These are phyloP conservation scores for Poeciliopsis turrubarensis DNA, from an alignment of 2,113 vertebrate species.

Conservation along the genomic window DNA sequence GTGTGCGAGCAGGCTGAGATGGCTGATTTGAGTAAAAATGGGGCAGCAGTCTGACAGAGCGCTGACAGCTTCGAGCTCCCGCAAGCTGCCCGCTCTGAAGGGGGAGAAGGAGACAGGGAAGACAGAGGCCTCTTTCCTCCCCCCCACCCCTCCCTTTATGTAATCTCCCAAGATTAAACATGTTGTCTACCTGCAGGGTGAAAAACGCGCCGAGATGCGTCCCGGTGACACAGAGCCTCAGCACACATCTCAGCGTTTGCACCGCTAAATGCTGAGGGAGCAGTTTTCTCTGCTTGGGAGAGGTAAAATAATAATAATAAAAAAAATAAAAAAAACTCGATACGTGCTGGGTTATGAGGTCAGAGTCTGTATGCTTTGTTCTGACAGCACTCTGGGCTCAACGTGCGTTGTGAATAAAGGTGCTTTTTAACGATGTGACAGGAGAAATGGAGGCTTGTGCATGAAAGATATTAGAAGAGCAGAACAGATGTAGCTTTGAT, in stretches of 20 bases:
- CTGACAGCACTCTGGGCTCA: conserved; percentile 30
- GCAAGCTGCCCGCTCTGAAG: conserved; percentile 45
- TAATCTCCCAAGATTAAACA: conserved; percentile 75
- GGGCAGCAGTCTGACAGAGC: conserved; percentile 50
- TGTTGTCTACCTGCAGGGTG: conserved; percentile 62
- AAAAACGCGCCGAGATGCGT: conserved; percentile 56
- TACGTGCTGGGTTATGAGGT: conserved; percentile 41
- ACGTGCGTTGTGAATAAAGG: conserved; percentile 34
- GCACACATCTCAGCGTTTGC: conserved; percentile 47
- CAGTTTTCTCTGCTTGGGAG: conserved; percentile 19
- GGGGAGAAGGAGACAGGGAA: conserved; percentile 39
- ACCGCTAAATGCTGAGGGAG: conserved; percentile 55
- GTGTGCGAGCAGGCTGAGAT: not conserved
- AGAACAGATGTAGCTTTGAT: conserved; percentile 59
- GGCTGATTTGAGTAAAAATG: not conserved
- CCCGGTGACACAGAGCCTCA: conserved; percentile 46
- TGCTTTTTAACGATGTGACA: conserved; percentile 34
- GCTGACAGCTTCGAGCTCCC: conserved; percentile 59
- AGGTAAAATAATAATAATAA: too few species aligned
- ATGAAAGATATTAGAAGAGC: conserved; percentile 41
- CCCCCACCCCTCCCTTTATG: not conserved
- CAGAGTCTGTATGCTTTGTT: conserved; percentile 40
- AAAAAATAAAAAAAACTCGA: conserved; percentile 20
- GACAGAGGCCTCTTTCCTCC: conserved; percentile 34
- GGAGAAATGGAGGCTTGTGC: conserved; percentile 36